A percentile compares a stretch with the other conserved stretches of the same genome.
phyloP scores from a whole-genome alignment of 2,888 invertebrate species.

The Dorcus parallelipipedus region DNA sequence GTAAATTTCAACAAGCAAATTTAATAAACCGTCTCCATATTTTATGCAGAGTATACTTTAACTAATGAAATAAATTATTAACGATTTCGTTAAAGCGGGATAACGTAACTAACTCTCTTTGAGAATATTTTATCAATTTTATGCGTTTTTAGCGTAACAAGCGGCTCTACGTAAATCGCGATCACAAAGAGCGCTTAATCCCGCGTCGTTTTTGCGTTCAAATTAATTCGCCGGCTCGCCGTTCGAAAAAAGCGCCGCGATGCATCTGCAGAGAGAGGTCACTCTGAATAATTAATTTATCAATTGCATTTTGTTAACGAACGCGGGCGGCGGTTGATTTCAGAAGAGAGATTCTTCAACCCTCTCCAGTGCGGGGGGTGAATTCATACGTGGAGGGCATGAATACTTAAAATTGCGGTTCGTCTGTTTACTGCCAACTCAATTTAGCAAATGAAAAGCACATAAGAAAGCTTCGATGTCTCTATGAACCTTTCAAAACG shows the following conservation, averaged over 20 bases:
- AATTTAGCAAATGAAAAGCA: conserved; percentile 28
- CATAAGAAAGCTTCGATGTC: background rate
- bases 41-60: background rate
- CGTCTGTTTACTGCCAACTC: conserved; percentile 26
- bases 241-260: too few species aligned
- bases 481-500: background rate
- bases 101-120: conserved; percentile 10
- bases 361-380: too few species aligned
- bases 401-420: conserved; percentile 23
- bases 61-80: conserved; percentile 15
- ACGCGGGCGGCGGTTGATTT: too few species aligned
- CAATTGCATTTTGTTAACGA: too few species aligned
- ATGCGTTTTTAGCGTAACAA: conserved; percentile 4
- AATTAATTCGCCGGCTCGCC: too few species aligned
- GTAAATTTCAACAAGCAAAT: too few species aligned
- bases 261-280: too few species aligned
- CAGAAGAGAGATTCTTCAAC: too few species aligned
- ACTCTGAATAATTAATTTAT: too few species aligned
- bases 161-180: background rate
- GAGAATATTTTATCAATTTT: conserved; percentile 16
- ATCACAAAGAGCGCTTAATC: too few species aligned
- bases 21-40: too few species aligned
- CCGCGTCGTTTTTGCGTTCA: too few species aligned
- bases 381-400: conserved; percentile 6
- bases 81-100: conserved; percentile 12